Conservation (phyloP, 2,113 vertebrate species). For the Clarias macrocephalus region DNA sequence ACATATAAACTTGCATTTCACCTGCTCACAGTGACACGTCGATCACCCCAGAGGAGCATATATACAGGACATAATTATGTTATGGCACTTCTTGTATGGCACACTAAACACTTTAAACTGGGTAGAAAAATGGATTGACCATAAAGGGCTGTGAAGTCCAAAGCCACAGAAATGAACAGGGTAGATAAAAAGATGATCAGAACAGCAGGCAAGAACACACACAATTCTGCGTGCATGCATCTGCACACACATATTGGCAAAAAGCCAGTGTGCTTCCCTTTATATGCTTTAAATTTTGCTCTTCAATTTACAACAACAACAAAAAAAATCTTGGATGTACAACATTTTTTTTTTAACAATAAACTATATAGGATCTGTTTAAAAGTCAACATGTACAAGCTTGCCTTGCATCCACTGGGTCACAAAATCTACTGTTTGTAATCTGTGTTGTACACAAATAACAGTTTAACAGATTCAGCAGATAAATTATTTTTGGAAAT, state of each 20-base stretch:
- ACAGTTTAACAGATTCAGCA: slow-evolving; percentile 18
- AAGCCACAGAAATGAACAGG: slow-evolving; percentile 26
- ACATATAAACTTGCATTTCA: slow-evolving; percentile 42
- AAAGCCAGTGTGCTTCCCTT: slow-evolving; percentile 34
- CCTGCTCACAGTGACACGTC: slow-evolving; percentile 53
- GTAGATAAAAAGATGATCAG: slow-evolving; percentile 32
- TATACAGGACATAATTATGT: slow-evolving; percentile 35
- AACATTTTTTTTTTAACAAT: slow-evolving; percentile 25
- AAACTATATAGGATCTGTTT: slow-evolving; percentile 25
- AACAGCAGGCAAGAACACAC: slow-evolving; percentile 48
- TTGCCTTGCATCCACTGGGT: not conserved
- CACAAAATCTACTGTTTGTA: slow-evolving; percentile 14
- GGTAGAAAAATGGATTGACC: slow-evolving; percentile 1
- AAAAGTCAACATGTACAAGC: slow-evolving; percentile 38
- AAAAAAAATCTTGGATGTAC: slow-evolving; percentile 13
- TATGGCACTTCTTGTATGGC: slow-evolving; percentile 51
- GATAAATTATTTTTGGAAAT: slow-evolving; percentile 20
- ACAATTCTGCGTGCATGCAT: slow-evolving; percentile 39
- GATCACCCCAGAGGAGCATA: slow-evolving; percentile 41
- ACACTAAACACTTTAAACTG: slow-evolving; percentile 45
- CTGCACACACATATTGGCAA: slow-evolving; percentile 34
- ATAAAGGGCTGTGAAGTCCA: slow-evolving; percentile 23
- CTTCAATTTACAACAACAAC: slow-evolving; percentile 14
- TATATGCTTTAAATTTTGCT: slow-evolving; percentile 30
- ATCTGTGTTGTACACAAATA: slow-evolving; percentile 21